phyloP scores from a whole-genome alignment of 2,888 invertebrate species.

The Allolobophora icterica region DNA sequence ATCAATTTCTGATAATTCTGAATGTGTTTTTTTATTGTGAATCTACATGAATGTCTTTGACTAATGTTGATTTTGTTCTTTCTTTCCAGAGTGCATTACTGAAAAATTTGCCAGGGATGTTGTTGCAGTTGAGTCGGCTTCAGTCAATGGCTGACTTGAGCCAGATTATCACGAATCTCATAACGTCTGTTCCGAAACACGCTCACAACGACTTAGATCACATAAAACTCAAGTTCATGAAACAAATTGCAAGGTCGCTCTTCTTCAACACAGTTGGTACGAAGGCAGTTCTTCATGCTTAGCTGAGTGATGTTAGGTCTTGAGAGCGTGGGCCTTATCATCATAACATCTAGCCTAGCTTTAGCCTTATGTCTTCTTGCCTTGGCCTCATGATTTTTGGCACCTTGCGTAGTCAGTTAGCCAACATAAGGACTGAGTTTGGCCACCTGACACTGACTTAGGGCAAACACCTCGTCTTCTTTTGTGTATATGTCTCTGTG shows the following conservation, averaged over 20 bases:
- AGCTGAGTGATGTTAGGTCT: background rate
- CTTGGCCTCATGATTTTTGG: background rate
- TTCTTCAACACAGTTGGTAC: slow-evolving; percentile 26
- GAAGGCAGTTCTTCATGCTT: background rate
- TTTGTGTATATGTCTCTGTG: no score
- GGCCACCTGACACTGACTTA: no score
- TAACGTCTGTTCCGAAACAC: slow-evolving; percentile 74
- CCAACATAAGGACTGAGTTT: no score
- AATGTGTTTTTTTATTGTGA: background rate
- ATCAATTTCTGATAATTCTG: background rate
- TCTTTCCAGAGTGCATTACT: slow-evolving; percentile 60
- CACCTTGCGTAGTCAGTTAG: no score
- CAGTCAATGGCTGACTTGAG: slow-evolving; percentile 64
- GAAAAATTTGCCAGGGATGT: slow-evolving; percentile 81
- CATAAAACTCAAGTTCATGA: slow-evolving; percentile 26
- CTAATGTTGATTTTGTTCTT: background rate
- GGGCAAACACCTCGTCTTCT: no score
- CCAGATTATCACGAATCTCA: slow-evolving; percentile 63
- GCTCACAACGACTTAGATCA: slow-evolving; percentile 26
- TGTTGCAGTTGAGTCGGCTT: slow-evolving; percentile 76
- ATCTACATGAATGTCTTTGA: background rate
- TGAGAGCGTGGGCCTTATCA: background rate
- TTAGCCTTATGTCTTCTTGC: background rate
- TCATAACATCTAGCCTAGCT: background rate
- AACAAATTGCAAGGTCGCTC: slow-evolving; percentile 28